A percentile compares a stretch with the other conserved stretches of the same genome.
Evolutionary conservation across 2,888 invertebrate genomes (phyloP).

Genomic region (Drosophila helvetica): DNA sequence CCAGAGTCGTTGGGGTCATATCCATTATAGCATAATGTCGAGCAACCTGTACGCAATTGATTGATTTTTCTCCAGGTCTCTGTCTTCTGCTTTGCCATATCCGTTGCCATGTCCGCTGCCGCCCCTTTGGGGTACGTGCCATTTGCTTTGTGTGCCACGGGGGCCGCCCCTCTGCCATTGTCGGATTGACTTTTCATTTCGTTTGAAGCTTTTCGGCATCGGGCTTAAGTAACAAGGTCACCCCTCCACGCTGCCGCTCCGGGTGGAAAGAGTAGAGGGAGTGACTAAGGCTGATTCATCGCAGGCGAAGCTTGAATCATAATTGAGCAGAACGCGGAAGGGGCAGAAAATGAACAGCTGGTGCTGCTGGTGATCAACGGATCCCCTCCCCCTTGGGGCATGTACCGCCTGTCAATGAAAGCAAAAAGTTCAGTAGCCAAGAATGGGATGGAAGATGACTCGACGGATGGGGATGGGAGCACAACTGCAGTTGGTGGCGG

Average conservation of each 20-base stretch:
- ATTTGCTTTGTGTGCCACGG: constrained; percentile 45
- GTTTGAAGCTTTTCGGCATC: constrained; percentile 28
- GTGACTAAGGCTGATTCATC: constrained; percentile 32
- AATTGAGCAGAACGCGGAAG: constrained; percentile 55
- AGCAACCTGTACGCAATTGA: constrained; percentile 31
- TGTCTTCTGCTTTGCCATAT: not conserved
- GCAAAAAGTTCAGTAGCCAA: constrained; percentile 73
- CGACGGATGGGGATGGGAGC: not conserved
- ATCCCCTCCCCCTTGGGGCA: constrained; percentile 15
- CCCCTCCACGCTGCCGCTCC: not conserved
- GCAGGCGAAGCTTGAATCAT: constrained; percentile 20
- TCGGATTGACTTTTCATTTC: constrained; percentile 53
- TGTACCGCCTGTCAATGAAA: constrained; percentile 41
- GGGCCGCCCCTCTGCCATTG: constrained; percentile 30
- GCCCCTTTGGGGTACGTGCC: constrained; percentile 27
- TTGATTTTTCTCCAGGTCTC: constrained; percentile 34
- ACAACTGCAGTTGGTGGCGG: not conserved
- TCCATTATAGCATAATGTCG: constrained; percentile 36
- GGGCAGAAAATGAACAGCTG: constrained; percentile 51
- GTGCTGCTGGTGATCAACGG: constrained; percentile 17
- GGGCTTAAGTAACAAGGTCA: constrained; percentile 37
- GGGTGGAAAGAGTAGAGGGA: constrained; percentile 31
- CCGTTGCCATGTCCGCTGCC: constrained; percentile 11
- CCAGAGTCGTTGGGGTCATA: constrained; percentile 31
- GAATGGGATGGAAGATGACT: constrained; percentile 15